These are phyloP conservation scores for Ethmia dodecea DNA, from an alignment of 2,888 invertebrate genomes.

Conservation along the genomic window DNA sequence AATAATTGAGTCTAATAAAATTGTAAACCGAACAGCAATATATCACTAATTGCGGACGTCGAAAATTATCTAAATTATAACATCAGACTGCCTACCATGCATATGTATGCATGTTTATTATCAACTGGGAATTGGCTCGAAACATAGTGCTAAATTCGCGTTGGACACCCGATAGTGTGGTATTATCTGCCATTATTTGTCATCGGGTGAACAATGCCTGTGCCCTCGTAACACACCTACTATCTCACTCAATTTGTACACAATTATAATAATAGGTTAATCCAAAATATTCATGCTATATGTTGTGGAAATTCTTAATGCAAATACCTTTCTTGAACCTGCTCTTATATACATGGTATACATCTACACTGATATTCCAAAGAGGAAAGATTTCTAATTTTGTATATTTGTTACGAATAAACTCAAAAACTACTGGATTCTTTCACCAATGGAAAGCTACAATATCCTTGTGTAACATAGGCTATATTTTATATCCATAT, in stretches of 20 bases:
- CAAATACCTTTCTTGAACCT: no score
- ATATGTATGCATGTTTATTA: slow-evolving; percentile 63
- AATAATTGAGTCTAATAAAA: no score
- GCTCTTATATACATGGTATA: no score
- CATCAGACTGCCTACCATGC: slow-evolving; percentile 6
- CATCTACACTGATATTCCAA: no score
- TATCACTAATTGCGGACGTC: background rate
- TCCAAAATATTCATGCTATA: slow-evolving; percentile 1
- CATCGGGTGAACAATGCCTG: slow-evolving; percentile 66
- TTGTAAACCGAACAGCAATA: no score
- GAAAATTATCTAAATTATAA: background rate
- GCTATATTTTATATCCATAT: no score
- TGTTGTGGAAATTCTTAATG: background rate
- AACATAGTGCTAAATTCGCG: slow-evolving; percentile 68
- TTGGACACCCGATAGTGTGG: slow-evolving; percentile 70
- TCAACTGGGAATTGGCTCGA: slow-evolving; percentile 69
- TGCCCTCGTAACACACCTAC: slow-evolving; percentile 44
- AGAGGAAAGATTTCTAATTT: no score
- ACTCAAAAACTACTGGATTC: no score
- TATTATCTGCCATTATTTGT: slow-evolving; percentile 76
- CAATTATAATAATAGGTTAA: slow-evolving; percentile 46
- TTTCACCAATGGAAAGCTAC: no score
- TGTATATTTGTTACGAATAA: no score
- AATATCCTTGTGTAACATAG: no score
- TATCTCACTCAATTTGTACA: slow-evolving; percentile 66